Base-by-base conservation (phyloP, 1,140 invertebrate species). In the Glomeris maerens region DNA sequence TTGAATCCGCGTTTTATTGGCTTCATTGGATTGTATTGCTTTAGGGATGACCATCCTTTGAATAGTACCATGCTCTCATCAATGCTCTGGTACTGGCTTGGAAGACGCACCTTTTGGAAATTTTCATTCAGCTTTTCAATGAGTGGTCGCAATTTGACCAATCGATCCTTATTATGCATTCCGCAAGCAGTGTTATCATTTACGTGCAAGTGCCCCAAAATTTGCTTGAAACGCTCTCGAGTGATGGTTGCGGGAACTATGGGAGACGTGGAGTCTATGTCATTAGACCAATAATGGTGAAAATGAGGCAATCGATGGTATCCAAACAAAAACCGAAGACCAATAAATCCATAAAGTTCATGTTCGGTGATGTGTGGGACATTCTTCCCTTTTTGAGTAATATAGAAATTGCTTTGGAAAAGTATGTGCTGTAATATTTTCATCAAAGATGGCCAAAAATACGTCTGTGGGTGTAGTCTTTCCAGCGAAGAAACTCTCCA, bases 1-100 rank as follows among this genome's bases (percentile, higher is more conserved):
- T 66, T 70, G 48, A 66, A 66, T 3, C 65, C 66, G 56, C 67
- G 60, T 61, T 73, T 72, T 50, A 67, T 68, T 29, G 66, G 67
- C 59, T 72, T 72, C 53, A 59, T 62, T 51, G 65, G 66, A 26
- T 63, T 63, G 56, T 70, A 72, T 55, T 71, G 65, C 58, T 66
- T 67, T 50, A 69, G 55, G 7, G 56, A 55, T 21, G 51, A 49
- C 42, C 59, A 40, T 3, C 62, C 62, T 54, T 64, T 64, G 57
- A 61, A 63, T 36, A 5, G 17, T 7, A 64, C 49, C 58, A 64
- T 61, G 36, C 45, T 57, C 57, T 64, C 59, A 57, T 65, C 62
- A 25, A 61, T 47, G 25, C 3, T 7, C 28, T 46, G 45, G 4
- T 23, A 17, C 31, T 46, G 45, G 4, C 5, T 10, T n/a, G 22